Conservation (phyloP, 2,113 vertebrate genomes). For the Anoplopoma fimbria region DNA sequence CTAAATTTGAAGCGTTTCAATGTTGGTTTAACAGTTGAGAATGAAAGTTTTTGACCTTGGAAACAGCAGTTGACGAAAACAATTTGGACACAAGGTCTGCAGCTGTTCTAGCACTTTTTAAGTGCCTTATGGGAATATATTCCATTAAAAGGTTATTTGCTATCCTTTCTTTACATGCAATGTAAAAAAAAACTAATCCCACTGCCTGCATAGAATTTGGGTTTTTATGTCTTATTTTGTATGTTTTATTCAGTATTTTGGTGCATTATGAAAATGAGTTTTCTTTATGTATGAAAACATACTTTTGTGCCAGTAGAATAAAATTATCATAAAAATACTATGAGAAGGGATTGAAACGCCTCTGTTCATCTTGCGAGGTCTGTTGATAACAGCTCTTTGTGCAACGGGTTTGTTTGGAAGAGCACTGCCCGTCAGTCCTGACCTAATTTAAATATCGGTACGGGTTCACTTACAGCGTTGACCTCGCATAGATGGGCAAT, state of each 20-base stretch:
- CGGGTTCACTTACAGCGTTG: conserved; percentile 12
- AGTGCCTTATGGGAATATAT: not conserved
- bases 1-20: not conserved
- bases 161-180: not conserved
- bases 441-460: conserved; percentile 18
- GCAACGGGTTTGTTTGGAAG: not conserved
- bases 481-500: conserved; percentile 1
- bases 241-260: not conserved
- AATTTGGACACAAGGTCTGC: not conserved
- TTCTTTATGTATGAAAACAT: not conserved
- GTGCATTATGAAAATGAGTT: not conserved
- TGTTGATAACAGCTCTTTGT: not conserved
- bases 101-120: not conserved
- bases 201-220: not conserved
- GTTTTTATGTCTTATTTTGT: not conserved
- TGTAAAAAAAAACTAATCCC: not conserved
- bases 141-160: not conserved
- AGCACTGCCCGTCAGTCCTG: not conserved
- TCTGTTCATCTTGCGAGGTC: not conserved
- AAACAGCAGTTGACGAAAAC: not conserved
- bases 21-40: not conserved
- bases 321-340: not conserved
- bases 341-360: not conserved
- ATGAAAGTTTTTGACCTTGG: not conserved
- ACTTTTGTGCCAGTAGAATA: not conserved